These are phyloP conservation scores for Pseudococcus viburni DNA, from an alignment of 2,888 invertebrate genomes.

Conservation along the genomic window DNA sequence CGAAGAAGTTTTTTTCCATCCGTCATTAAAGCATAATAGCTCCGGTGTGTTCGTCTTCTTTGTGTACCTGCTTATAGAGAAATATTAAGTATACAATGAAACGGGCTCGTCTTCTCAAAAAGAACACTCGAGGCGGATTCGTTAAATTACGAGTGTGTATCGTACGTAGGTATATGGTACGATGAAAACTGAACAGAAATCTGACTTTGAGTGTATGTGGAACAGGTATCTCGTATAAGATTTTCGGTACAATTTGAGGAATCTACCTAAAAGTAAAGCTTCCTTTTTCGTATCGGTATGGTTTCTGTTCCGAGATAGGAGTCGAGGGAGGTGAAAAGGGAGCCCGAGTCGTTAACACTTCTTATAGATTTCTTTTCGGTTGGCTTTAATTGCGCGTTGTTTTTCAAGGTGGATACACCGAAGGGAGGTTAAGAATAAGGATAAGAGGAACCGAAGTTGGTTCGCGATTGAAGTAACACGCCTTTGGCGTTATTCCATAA, in stretches of 20 bases:
- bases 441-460: neutral
- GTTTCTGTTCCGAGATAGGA: neutral
- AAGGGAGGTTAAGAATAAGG: neutral
- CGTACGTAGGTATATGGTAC: neutral
- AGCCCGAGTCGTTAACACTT: neutral
- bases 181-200: neutral
- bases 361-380: constrained; percentile 7
- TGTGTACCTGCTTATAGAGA: neutral
- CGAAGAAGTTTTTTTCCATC: neutral
- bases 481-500: constrained; percentile 45
- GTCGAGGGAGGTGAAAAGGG: neutral
- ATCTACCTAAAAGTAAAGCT: neutral
- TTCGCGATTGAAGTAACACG: constrained; percentile 36
- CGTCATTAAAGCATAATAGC: neutral
- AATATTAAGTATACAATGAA: neutral
- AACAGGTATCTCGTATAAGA: neutral
- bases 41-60: neutral
- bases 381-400: neutral
- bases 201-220: neutral
- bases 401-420: neutral
- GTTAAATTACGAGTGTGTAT: neutral
- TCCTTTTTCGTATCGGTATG: neutral
- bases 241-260: neutral
- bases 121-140: constrained; percentile 8
- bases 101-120: constrained; percentile 1